These are phyloP conservation scores for Erebia palarica DNA, from an alignment of 2,888 invertebrate genomes.

Conservation along the genomic window DNA sequence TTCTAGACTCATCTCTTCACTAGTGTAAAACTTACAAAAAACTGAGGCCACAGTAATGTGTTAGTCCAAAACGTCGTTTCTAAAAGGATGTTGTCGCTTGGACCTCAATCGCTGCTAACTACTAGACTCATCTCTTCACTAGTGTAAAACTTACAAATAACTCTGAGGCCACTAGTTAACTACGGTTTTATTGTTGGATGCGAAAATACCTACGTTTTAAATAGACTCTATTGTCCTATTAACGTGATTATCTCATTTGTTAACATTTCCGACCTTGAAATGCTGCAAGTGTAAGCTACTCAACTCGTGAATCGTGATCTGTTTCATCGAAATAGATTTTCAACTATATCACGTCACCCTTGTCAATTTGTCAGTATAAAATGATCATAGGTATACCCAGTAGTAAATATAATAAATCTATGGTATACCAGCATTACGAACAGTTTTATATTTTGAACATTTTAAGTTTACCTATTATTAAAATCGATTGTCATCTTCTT, in stretches of 20 bases:
- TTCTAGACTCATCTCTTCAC: too few relatives aligned
- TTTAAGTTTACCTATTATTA: not conserved
- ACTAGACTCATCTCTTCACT: too few relatives aligned
- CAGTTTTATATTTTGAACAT: not conserved
- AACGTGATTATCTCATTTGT: conserved; percentile 11
- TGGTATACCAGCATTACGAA: not conserved
- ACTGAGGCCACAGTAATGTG: too few relatives aligned
- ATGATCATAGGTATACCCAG: too few relatives aligned
- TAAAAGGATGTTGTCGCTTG: too few relatives aligned
- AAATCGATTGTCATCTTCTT: not conserved
- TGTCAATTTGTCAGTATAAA: too few relatives aligned
- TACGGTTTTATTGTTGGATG: conserved; percentile 43
- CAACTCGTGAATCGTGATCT: not conserved
- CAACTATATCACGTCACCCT: too few relatives aligned
- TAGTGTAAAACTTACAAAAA: too few relatives aligned
- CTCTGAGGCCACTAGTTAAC: not conserved
- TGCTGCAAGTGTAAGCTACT: not conserved
- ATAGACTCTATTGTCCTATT: conserved; percentile 19
- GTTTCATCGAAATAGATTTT: too few relatives aligned
- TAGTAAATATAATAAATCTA: not conserved
- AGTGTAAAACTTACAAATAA: too few relatives aligned
- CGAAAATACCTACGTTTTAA: conserved; percentile 43
- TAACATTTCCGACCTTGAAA: conserved; percentile 12
- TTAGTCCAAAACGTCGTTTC: too few relatives aligned
- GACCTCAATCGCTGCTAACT: too few relatives aligned